These are phyloP conservation scores for Bubo blakistoni DNA, from an alignment of 2,113 vertebrate species.

Conservation along the genomic window DNA sequence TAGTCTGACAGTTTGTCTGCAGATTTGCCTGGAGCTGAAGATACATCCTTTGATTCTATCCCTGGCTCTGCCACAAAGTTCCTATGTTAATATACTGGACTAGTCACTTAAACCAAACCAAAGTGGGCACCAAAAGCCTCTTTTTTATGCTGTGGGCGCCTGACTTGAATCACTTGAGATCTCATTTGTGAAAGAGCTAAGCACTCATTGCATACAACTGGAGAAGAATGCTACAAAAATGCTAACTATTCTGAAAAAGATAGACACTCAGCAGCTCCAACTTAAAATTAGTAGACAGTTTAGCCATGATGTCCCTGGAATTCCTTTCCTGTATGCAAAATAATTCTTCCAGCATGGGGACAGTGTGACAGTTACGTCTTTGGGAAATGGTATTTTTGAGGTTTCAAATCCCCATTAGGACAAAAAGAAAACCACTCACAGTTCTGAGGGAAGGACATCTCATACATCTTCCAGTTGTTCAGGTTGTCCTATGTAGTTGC, in stretches of 20 bases:
- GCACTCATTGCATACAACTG: background rate
- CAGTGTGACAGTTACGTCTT: background rate
- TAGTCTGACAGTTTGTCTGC: slow-evolving; percentile 18
- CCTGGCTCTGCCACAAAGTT: background rate
- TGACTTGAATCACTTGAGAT: background rate
- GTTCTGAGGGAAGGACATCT: background rate
- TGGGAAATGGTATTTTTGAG: background rate
- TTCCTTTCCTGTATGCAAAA: background rate
- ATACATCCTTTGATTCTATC: slow-evolving; percentile 24
- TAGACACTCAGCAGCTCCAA: background rate
- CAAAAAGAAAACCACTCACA: background rate
- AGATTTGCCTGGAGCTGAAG: slow-evolving; percentile 20
- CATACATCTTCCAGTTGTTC: background rate
- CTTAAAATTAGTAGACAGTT: background rate
- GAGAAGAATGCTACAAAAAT: background rate
- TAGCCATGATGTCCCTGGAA: background rate
- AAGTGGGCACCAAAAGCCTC: background rate
- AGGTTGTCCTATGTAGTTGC: background rate
- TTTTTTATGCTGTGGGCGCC: background rate
- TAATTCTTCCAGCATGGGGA: background rate
- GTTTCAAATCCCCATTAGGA: background rate
- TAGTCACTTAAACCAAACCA: background rate
- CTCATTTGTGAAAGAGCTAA: background rate
- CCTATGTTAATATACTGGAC: background rate
- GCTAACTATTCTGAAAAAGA: background rate